Base-by-base conservation (phyloP, 2,888 invertebrate genomes). In the Drosophila mayaguana region DNA sequence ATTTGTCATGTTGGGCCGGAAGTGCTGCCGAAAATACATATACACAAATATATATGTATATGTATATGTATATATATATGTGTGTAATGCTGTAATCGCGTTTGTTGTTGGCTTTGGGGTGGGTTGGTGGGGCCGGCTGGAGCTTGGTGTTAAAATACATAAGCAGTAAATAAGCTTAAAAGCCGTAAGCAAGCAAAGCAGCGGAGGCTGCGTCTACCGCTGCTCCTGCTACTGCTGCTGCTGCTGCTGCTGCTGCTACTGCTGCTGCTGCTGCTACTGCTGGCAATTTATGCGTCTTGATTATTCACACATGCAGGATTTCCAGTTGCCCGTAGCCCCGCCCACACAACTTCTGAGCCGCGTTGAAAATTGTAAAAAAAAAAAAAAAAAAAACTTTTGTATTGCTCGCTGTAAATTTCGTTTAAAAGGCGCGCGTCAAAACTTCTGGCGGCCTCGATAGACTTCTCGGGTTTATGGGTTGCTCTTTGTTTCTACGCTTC, bases 151-250 rank as follows among this genome's bases (percentile, higher is more conserved):
- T 86, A 75, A 88, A 80, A 88, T 83, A 84, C 81, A 86, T 88
- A 88, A 84, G 89, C 89, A 88, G 84, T 84, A 84, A 84, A 84
- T 84, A 84, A 84, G 84, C 87, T 84, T 86, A 88, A 84, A 88
- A 82, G 85, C 86, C 70, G 87, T 71, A 73, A 78, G 87, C 67
- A 76, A 73, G 34, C 53, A 54, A 28, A 51, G 20, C 43, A 9
- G 3, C 11, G 6, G 43, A 18, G 42, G 12, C 42, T 43, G 34
- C 34, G 3, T 32, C 32, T 32, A 32, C 7, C 7, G 20, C 34
- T 3, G 25, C 20, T 57, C 43, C 62, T 14, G 59, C 63, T n/a
- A 16, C 25, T 7, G 3, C 12, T 42, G 32, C 46, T 46, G 65
- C 59, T 62, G 60, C 62, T 14, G 55, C 63, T n/a, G 28, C 25